Conservation (phyloP, 2,797 vertebrate species). For the Euthynnus affinis region DNA sequence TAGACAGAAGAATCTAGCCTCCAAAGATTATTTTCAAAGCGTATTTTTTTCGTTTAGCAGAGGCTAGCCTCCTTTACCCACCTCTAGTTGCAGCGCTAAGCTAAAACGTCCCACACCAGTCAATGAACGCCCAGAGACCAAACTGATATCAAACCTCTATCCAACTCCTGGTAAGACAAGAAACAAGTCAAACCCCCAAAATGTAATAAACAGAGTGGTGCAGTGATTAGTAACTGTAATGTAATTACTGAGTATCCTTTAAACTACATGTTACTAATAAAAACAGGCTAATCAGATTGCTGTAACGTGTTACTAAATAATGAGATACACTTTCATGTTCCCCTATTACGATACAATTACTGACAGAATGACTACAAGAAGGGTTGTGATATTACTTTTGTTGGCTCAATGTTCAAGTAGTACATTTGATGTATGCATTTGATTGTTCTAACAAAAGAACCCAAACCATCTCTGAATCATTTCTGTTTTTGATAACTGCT, state of each 20-base stretch:
- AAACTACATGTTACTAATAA: background rate
- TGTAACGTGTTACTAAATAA: too few species aligned
- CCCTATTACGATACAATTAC: background rate
- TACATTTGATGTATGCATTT: background rate
- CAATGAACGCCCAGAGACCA: background rate
- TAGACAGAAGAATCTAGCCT: background rate
- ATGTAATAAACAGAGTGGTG: background rate
- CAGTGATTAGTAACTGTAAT: background rate
- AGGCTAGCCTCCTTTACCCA: too few species aligned
- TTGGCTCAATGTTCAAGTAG: background rate
- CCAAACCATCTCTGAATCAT: conserved; percentile 6
- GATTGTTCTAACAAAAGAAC: conserved; percentile 12
- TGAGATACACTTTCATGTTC: background rate
- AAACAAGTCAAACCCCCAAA: background rate
- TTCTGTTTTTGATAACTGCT: conserved; percentile 28
- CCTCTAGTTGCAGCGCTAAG: too few species aligned
- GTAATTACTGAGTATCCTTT: background rate
- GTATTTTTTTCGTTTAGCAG: background rate
- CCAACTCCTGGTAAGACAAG: background rate
- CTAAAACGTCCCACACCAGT: too few species aligned
- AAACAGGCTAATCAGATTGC: too few species aligned
- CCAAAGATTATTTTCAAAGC: too few species aligned
- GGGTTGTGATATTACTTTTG: background rate
- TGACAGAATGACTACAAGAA: too few species aligned
- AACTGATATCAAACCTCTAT: background rate